Percentiles rank a stretch among this genome's conserved stretches.
phyloP scores from a whole-genome alignment of 2,888 invertebrate genomes.

The Euplagia quadripunctaria region DNA sequence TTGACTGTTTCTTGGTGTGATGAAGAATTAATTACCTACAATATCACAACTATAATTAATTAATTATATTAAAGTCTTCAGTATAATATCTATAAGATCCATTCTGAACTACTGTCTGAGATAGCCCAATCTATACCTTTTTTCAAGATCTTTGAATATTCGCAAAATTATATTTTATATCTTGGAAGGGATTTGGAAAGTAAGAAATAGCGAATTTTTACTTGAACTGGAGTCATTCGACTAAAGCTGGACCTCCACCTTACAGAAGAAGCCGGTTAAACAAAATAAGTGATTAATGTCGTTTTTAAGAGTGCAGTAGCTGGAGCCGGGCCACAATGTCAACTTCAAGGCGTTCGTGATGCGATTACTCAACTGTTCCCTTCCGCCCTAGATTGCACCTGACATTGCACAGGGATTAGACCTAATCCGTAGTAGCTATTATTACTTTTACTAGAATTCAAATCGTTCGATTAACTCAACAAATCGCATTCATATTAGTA shows the following conservation, averaged over 20 bases:
- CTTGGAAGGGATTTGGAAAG: background rate
- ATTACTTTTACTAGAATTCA: background rate
- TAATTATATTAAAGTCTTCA: no score
- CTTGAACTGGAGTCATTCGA: no score
- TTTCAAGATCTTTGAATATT: no score
- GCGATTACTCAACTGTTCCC: background rate
- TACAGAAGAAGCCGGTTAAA: background rate
- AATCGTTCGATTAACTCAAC: background rate
- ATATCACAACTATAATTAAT: no score
- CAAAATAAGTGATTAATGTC: background rate
- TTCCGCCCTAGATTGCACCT: background rate
- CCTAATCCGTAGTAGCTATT: background rate
- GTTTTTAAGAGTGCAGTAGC: background rate
- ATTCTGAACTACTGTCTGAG: no score
- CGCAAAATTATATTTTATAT: no score
- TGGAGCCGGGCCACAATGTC: background rate
- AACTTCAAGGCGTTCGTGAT: background rate
- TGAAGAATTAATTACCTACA: no score
- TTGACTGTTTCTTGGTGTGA: no score
- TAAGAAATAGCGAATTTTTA: background rate
- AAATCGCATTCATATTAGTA: background rate
- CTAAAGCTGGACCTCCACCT: background rate
- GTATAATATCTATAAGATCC: no score
- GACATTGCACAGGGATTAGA: background rate
- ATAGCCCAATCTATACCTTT: no score